Evolutionary conservation across 2,888 invertebrate species (phyloP), one percentile per base, ranked within the genome.

Genomic region (Ditylenchus weischeri): DNA sequence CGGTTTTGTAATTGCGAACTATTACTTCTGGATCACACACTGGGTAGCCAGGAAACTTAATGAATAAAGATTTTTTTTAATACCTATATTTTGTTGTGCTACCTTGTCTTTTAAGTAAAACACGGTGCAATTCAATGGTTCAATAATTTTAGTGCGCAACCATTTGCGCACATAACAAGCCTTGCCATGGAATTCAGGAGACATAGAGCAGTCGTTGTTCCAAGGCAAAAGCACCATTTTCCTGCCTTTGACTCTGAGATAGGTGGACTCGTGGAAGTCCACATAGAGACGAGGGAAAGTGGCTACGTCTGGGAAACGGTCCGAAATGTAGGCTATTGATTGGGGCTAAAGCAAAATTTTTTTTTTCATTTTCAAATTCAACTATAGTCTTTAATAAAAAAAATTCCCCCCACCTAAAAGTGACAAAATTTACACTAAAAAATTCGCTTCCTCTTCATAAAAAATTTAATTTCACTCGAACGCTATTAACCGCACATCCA

Each of bases 231-330:
- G 54, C 54, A 54, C 15, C 54, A 54, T 54, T 54, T 13, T 21
- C n/a, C 54, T 11, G 54, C 54, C 29, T 23, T 29, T 21, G 29
- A 54, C 54, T 29, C 13, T 11, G 10, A 54, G 11, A 18, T 54
- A 54, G 7, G 23, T 54, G 23, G 54, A 23, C 54, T 54, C 54
- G 54, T 63, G 49, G 38, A 50, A 69, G 57, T 70, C 35, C 21
- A 72, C 21, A 49, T 72, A 72, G 57, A 60, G 65, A 50, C 72
- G 72, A n/a, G 72, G 72, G 54, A 72, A 72, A 10, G 68, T 72
- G 18, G 72, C 65, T 35, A 72, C 69, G 15, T 65, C 72, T 7
- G 64, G 69, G 29, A 51, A 36, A 21, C 29, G 38, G 54, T 71
- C 71, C 7, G 74, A 61, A 36, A 75, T 38, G 64, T 76, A 72